phyloP scores from a whole-genome alignment of 2,113 vertebrate genomes.

The Bubo blakistoni region DNA sequence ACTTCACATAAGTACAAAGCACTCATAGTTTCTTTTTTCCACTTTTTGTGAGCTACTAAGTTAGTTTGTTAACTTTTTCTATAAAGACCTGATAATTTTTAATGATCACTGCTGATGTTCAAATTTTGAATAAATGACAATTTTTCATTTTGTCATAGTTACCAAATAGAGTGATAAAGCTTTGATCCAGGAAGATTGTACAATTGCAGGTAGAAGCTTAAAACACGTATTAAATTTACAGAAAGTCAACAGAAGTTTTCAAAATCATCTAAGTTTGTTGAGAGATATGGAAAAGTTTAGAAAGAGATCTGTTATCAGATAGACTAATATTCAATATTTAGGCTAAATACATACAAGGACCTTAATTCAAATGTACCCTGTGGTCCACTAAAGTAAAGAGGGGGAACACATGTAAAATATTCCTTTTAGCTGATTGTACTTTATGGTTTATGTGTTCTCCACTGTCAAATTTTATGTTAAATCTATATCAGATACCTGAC shows the following conservation, averaged over 20 bases:
- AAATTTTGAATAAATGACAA: background rate
- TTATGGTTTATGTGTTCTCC: background rate
- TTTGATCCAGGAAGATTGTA: background rate
- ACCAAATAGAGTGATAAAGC: background rate
- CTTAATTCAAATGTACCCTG: constrained; percentile 27
- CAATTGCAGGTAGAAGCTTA: background rate
- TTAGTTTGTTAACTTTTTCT: background rate
- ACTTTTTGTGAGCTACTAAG: rapidly evolving
- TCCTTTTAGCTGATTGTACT: background rate
- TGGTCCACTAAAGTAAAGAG: background rate
- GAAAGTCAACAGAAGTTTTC: constrained; percentile 16
- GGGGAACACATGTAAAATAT: background rate
- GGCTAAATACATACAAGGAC: background rate
- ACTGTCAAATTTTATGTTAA: background rate
- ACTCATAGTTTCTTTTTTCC: background rate
- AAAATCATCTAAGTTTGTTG: constrained; percentile 11
- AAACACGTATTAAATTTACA: background rate
- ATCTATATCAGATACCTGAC: background rate
- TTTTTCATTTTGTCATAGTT: background rate
- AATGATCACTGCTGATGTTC: background rate
- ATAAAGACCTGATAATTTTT: background rate
- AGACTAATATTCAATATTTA: constrained; percentile 51
- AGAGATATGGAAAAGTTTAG: background rate
- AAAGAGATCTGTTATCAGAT: background rate
- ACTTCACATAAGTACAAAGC: background rate